Conservation (phyloP, 2,888 invertebrate species). For the Acanthosepion esculentum region DNA sequence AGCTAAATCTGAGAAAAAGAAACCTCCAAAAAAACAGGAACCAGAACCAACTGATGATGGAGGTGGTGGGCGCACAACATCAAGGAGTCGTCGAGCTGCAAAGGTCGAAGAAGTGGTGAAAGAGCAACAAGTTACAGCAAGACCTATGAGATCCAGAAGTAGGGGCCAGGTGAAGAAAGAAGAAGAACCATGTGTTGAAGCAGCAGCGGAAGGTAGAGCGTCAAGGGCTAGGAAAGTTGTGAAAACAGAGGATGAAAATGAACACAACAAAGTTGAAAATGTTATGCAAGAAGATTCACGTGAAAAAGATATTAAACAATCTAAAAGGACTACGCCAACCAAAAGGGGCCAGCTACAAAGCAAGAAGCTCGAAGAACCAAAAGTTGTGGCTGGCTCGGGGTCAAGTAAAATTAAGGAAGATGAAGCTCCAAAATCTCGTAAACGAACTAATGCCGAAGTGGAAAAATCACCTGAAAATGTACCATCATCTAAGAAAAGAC, state of each 20-base stretch:
- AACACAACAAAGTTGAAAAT: no score
- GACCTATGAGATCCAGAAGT: slow-evolving; percentile 44
- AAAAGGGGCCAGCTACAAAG: not conserved
- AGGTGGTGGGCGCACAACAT: not conserved
- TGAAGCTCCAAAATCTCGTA: not conserved
- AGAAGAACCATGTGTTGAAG: not conserved
- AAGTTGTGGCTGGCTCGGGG: not conserved
- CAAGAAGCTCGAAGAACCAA: not conserved
- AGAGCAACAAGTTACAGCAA: not conserved
- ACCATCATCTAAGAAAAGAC: slow-evolving; percentile 19
- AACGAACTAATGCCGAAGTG: not conserved
- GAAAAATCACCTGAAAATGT: slow-evolving; percentile 24
- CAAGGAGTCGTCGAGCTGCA: slow-evolving; percentile 2
- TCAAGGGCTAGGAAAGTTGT: not conserved
- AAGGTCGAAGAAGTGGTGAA: not conserved
- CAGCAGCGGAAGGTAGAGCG: not conserved
- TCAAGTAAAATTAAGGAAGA: not conserved
- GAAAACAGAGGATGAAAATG: not conserved
- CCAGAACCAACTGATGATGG: not conserved
- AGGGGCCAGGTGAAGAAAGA: slow-evolving; percentile 45
- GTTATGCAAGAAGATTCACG: not conserved
- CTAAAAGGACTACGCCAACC: not conserved
- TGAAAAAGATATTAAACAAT: not conserved
- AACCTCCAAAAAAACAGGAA: not conserved
- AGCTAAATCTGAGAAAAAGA: not conserved